phyloP scores from a whole-genome alignment of 2,797 vertebrate genomes.

The Neoniphon sammara region DNA sequence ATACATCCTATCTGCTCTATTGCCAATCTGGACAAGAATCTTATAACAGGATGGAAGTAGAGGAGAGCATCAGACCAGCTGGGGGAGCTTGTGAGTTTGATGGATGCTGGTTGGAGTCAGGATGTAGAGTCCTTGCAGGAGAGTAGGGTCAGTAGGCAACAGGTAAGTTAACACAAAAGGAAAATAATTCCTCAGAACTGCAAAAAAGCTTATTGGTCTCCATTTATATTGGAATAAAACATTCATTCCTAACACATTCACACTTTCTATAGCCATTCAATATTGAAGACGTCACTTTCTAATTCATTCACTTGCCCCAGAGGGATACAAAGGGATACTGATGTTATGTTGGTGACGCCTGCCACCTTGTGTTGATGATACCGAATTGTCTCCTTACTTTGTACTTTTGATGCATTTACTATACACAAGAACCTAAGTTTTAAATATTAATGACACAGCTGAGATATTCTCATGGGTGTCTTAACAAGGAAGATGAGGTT shows the following conservation, averaged over 20 bases:
- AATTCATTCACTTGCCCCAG: background rate
- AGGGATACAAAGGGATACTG: background rate
- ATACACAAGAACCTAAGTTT: background rate
- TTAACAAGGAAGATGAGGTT: background rate
- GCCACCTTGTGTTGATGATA: slow-evolving; percentile 38
- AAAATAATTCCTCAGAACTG: background rate
- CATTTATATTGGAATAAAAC: background rate
- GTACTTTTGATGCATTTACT: background rate
- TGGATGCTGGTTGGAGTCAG: too few species aligned
- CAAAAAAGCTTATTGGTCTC: background rate
- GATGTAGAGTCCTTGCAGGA: too few species aligned
- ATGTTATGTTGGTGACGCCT: slow-evolving; percentile 1
- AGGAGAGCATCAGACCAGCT: too few species aligned
- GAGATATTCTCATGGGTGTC: background rate
- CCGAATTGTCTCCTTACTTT: background rate
- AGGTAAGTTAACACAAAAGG: background rate
- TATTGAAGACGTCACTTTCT: background rate
- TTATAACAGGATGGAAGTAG: too few species aligned
- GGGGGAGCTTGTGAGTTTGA: too few species aligned
- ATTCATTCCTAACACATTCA: background rate
- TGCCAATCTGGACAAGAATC: too few species aligned
- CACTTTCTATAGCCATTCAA: background rate
- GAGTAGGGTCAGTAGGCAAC: background rate
- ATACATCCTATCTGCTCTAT: too few species aligned
- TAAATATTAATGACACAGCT: background rate